These are phyloP conservation scores for Netelia inedita DNA, from an alignment of 2,888 invertebrate genomes.

Conservation along the genomic window DNA sequence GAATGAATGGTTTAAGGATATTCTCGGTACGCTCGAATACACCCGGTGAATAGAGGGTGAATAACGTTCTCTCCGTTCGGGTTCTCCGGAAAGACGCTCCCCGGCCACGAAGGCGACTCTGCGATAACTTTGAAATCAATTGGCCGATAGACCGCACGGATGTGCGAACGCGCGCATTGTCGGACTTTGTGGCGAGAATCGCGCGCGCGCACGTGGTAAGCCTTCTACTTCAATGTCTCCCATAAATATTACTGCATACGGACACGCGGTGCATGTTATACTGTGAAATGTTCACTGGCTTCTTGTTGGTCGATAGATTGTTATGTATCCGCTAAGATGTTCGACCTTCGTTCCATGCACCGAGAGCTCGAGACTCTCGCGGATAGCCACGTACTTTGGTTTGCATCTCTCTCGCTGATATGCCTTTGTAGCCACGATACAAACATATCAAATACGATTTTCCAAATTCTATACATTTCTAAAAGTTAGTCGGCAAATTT, in stretches of 20 bases:
- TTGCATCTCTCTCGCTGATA: constrained; percentile 47
- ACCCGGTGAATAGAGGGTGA: constrained; percentile 35
- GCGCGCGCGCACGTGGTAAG: constrained; percentile 55
- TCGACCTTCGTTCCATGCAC: constrained; percentile 66
- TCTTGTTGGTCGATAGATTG: constrained; percentile 69
- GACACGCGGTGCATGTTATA: constrained; percentile 59
- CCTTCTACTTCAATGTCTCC: constrained; percentile 58
- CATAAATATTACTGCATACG: constrained; percentile 65
- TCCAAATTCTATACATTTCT: no score
- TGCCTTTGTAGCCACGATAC: constrained; percentile 2
- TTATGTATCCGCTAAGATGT: constrained; percentile 70
- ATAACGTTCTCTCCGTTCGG: constrained; percentile 45
- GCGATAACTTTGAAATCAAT: constrained; percentile 69
- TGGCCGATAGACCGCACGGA: constrained; percentile 62
- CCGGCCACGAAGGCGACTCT: constrained; percentile 43
- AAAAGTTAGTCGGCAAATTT: no score
- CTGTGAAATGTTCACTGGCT: constrained; percentile 68
- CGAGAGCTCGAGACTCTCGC: constrained; percentile 36
- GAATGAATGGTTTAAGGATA: constrained; percentile 52
- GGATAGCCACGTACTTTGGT: constrained; percentile 33
- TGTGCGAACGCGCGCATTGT: constrained; percentile 39
- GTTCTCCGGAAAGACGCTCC: constrained; percentile 54
- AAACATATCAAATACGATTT: no score
- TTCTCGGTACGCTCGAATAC: constrained; percentile 1
- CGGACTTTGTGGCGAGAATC: constrained; percentile 39